These are phyloP conservation scores for Uloborus diversus DNA, from an alignment of 1,140 invertebrate genomes.

Conservation along the genomic window DNA sequence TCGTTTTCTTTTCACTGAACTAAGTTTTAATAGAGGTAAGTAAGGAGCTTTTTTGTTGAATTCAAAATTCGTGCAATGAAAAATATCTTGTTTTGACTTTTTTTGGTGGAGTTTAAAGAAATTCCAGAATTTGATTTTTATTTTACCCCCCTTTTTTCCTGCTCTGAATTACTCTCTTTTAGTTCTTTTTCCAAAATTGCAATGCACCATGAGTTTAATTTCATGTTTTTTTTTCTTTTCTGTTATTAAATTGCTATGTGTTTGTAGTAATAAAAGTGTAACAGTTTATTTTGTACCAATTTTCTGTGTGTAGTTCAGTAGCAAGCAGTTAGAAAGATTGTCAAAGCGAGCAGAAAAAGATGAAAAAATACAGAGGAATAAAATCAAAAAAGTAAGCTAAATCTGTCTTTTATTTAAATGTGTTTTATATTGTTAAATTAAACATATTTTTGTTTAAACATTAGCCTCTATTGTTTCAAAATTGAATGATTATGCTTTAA, in stretches of 20 bases:
- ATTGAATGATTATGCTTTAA: neutral
- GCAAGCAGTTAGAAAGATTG: constrained; percentile 93
- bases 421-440: neutral
- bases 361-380: constrained; percentile 94
- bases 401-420: neutral
- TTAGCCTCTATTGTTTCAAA: neutral
- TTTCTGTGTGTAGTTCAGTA: constrained; percentile 46
- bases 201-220: neutral
- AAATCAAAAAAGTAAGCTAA: constrained; percentile 90
- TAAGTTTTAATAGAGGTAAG: no score
- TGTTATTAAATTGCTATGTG: neutral
- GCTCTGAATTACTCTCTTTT: neutral
- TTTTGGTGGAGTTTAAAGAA: no score
- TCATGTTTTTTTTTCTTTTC: neutral
- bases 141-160: neutral
- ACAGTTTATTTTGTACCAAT: no score
- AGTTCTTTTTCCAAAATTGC: neutral
- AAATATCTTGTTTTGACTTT: no score
- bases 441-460: neutral
- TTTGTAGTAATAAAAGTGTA: neutral
- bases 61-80: no score
- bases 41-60: no score
- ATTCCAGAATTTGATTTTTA: neutral
- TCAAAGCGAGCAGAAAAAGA: constrained; percentile 98
- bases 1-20: no score